A percentile compares a stretch with the other conserved stretches of the same genome.
Conservation (phyloP, 2,797 vertebrate genomes). For the Poeciliopsis presidionis region DNA sequence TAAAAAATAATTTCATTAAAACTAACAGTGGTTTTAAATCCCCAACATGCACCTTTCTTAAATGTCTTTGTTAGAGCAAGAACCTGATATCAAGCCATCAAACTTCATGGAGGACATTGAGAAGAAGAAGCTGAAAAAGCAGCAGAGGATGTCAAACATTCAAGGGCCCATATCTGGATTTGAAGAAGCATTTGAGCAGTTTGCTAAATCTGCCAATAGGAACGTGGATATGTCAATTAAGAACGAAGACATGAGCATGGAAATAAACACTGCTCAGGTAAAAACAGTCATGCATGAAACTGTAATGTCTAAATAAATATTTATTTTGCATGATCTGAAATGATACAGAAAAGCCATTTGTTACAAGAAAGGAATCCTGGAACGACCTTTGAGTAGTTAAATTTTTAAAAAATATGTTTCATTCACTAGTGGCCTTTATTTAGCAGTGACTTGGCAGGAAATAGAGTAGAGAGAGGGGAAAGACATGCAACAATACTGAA, state of each 20-base stretch:
- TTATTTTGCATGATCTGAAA: background rate
- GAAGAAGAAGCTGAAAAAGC: slow-evolving; percentile 83
- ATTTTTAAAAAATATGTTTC: background rate
- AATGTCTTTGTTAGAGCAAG: slow-evolving; percentile 24
- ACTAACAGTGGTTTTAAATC: background rate
- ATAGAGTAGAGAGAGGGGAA: background rate
- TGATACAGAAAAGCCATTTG: background rate
- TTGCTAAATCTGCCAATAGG: slow-evolving; percentile 61
- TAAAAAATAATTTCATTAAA: background rate
- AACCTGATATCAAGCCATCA: slow-evolving; percentile 39
- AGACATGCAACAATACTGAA: background rate
- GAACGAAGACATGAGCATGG: slow-evolving; percentile 44
- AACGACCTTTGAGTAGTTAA: background rate
- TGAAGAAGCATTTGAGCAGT: slow-evolving; percentile 87
- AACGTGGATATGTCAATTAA: background rate
- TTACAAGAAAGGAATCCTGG: background rate
- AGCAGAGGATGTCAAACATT: slow-evolving; percentile 63
- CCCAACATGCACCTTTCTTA: background rate
- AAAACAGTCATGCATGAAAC: background rate
- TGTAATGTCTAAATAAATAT: background rate
- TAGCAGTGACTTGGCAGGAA: background rate
- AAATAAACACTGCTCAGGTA: slow-evolving; percentile 57
- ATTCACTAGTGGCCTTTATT: background rate
- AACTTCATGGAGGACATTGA: slow-evolving; percentile 47
- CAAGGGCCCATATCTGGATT: slow-evolving; percentile 78